These are phyloP conservation scores for Erpobdella octoculata DNA, from an alignment of 2,888 invertebrate species.

Conservation along the genomic window DNA sequence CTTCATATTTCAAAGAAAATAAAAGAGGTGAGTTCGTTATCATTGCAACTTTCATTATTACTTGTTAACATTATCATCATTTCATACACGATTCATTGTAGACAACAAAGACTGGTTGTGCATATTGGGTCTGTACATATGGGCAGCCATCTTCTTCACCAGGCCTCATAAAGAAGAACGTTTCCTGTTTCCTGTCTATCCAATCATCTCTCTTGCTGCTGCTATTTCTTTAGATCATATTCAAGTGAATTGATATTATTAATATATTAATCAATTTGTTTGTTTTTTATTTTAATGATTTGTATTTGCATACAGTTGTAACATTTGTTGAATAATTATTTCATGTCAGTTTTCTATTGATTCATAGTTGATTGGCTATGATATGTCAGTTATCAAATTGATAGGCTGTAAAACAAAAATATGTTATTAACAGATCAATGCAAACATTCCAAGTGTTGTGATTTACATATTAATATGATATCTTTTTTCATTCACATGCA, in stretches of 20 bases:
- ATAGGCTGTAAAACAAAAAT: no score
- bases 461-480: background rate
- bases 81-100: background rate
- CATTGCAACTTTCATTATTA: no score
- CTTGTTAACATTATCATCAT: background rate
- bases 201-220: constrained; percentile 59
- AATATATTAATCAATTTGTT: no score
- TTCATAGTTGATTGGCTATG: no score
- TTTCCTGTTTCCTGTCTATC: constrained; percentile 89
- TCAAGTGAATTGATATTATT: constrained; percentile 32
- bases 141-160: constrained; percentile 77
- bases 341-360: no score
- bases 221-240: constrained; percentile 58
- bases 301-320: no score
- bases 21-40: no score
- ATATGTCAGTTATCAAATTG: no score
- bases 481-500: background rate
- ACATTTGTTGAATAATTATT: no score
- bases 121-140: constrained; percentile 49
- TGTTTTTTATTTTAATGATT: no score
- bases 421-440: background rate
- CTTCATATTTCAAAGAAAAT: no score
- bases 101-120: background rate
- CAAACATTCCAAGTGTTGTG: background rate
- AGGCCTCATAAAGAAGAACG: constrained; percentile 86